Evolutionary conservation across 2,797 vertebrate genomes (phyloP).

Genomic region (Tolypeutes matacus): DNA sequence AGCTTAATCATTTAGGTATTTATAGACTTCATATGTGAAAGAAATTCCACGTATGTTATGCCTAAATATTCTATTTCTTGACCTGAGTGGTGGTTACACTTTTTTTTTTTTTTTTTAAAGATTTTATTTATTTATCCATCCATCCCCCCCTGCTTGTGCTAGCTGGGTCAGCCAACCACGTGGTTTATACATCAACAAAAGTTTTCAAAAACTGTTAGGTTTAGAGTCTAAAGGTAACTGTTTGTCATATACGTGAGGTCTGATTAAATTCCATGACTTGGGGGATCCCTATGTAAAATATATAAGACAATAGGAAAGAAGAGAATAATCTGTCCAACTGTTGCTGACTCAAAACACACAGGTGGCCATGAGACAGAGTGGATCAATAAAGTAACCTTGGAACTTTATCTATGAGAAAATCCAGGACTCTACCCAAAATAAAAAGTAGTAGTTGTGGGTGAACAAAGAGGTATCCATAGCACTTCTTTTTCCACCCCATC

Average conservation of each 20-base stretch:
- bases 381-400: neutral
- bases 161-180: too few relatives aligned
- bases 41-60: neutral
- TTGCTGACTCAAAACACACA: neutral
- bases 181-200: neutral
- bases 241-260: neutral
- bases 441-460: neutral
- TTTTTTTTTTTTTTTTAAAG: too few relatives aligned
- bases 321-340: neutral
- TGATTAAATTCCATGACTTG: neutral
- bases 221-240: neutral
- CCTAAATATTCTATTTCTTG: slow-evolving; percentile 7
- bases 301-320: neutral
- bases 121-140: too few relatives aligned
- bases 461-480: neutral
- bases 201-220: neutral
- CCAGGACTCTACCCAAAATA: neutral
- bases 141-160: too few relatives aligned
- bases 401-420: neutral
- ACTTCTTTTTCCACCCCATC: neutral
- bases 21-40: neutral
- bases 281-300: neutral
- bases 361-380: neutral
- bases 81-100: neutral
- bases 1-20: neutral